phyloP scores from a whole-genome alignment of 2,888 invertebrate species.

The Clanis bilineata region DNA sequence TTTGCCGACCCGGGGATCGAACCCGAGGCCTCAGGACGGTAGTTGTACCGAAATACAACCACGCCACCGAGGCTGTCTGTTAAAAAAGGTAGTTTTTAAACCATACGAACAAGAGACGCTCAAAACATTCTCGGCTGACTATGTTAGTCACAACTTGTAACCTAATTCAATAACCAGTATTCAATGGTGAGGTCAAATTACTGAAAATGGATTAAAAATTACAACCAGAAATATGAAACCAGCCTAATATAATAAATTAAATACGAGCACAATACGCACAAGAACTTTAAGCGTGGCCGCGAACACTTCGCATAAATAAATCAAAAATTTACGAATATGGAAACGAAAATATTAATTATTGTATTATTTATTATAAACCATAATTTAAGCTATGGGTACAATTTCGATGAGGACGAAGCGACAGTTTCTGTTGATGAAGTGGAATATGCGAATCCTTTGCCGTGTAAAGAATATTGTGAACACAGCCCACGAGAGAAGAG shows the following conservation, averaged over 20 bases:
- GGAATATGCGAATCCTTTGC: slow-evolving; percentile 43
- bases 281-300: slow-evolving; percentile 20
- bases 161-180: not conserved
- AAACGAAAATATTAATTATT: not conserved
- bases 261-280: slow-evolving; percentile 18
- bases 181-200: slow-evolving; percentile 33
- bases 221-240: slow-evolving; percentile 32
- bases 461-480: slow-evolving; percentile 42
- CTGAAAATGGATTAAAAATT: slow-evolving; percentile 25
- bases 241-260: slow-evolving; percentile 25
- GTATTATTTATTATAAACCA: slow-evolving; percentile 17
- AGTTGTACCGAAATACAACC: too few species aligned
- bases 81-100: too few species aligned
- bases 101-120: too few species aligned
- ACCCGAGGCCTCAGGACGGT: too few species aligned
- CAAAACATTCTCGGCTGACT: too few species aligned
- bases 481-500: slow-evolving; percentile 39
- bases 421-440: slow-evolving; percentile 36
- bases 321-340: not conserved
- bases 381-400: slow-evolving; percentile 23
- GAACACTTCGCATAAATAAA: slow-evolving; percentile 18
- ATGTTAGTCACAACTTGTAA: too few species aligned
- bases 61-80: too few species aligned
- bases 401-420: slow-evolving; percentile 34
- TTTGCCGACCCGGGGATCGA: too few species aligned